These are phyloP conservation scores for Caenorhabditis briggsae DNA, from an alignment of 1,140 invertebrate genomes.

Conservation along the genomic window DNA sequence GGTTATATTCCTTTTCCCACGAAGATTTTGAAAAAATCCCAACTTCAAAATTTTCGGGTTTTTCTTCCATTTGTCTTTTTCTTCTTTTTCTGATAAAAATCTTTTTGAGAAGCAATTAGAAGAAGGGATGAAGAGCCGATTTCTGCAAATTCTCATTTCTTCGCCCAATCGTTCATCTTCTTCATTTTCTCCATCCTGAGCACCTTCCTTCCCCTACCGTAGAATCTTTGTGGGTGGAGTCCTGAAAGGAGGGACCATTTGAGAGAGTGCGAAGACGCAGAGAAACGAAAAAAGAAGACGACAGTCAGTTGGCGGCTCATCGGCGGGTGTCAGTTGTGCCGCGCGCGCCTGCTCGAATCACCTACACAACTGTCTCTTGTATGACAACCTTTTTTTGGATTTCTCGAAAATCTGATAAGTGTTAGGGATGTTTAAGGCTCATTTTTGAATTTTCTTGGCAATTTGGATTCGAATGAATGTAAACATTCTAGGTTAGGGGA, in stretches of 20 bases:
- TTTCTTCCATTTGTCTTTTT: too few species aligned
- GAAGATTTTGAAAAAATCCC: too few species aligned
- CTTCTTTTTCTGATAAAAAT: too few species aligned
- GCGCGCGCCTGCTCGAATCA: background rate
- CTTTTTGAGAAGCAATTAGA: too few species aligned
- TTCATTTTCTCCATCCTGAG: background rate
- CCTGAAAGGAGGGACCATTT: background rate
- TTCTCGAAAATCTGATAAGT: background rate
- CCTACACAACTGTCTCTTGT: conserved; percentile 37
- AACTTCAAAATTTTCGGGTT: too few species aligned
- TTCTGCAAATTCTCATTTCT: background rate
- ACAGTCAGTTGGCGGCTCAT: background rate
- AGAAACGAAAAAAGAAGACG: background rate
- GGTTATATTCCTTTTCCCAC: too few species aligned
- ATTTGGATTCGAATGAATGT: background rate
- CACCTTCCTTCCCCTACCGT: background rate
- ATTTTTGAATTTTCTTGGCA: background rate
- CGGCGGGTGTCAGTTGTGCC: conserved; percentile 23
- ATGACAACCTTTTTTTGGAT: background rate
- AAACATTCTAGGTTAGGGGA: background rate
- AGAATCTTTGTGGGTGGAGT: background rate
- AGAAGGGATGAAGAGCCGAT: too few species aligned
- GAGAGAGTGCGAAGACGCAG: background rate
- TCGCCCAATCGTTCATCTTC: background rate
- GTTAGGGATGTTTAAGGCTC: background rate